Conservation (phyloP, 2,888 invertebrate species). For the Phyllotreta cruciferae region DNA sequence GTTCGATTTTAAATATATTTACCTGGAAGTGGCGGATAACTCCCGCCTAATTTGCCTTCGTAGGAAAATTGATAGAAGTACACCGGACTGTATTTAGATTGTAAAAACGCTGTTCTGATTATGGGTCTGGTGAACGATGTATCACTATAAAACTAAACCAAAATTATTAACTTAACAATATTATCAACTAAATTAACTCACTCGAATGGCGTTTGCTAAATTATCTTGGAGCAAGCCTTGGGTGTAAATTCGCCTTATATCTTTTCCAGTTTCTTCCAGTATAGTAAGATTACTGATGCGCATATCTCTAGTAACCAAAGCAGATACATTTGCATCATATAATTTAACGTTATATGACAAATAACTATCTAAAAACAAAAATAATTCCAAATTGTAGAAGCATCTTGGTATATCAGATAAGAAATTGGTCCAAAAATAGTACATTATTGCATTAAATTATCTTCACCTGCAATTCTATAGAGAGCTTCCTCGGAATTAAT, state of each 20-base stretch:
- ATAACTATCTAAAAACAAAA: slow-evolving; percentile 7
- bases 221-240: slow-evolving; percentile 17
- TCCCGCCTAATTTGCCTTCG: slow-evolving; percentile 37
- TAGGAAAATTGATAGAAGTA: slow-evolving; percentile 46
- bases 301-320: slow-evolving; percentile 40
- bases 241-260: slow-evolving; percentile 39
- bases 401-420: no score
- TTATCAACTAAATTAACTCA: slow-evolving; percentile 1
- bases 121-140: slow-evolving; percentile 36
- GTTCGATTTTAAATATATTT: not conserved
- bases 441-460: not conserved
- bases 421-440: no score
- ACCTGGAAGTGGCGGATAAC: slow-evolving; percentile 23
- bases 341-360: not conserved
- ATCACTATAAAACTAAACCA: slow-evolving; percentile 41
- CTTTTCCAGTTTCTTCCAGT: slow-evolving; percentile 31
- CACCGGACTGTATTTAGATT: slow-evolving; percentile 39
- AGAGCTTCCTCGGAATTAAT: slow-evolving; percentile 41
- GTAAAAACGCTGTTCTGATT: slow-evolving; percentile 38
- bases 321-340: slow-evolving; percentile 33
- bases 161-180: not conserved
- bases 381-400: slow-evolving; percentile 2
- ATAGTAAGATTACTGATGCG: slow-evolving; percentile 31
- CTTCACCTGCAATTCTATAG: slow-evolving; percentile 2
- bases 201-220: slow-evolving; percentile 18